phyloP scores from a whole-genome alignment of 2,113 vertebrate species.

The Ctenomys sociabilis region DNA sequence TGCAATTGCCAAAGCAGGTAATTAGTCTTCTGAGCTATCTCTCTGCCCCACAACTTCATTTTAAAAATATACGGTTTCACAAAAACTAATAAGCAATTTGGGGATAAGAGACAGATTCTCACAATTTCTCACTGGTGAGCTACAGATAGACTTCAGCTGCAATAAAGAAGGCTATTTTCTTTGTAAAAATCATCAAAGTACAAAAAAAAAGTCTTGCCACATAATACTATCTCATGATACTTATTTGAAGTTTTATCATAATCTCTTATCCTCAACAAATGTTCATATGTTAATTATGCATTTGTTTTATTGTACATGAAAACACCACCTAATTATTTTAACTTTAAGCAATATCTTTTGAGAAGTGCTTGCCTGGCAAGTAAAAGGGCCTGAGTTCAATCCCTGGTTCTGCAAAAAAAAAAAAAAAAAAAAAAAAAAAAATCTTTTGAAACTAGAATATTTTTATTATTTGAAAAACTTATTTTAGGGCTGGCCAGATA shows the following conservation, averaged over 20 bases:
- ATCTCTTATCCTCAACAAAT: constrained; percentile 56
- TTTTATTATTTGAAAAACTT: constrained; percentile 73
- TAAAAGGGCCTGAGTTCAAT: no score
- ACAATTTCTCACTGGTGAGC: constrained; percentile 40
- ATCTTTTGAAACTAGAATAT: constrained; percentile 82
- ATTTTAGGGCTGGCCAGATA: constrained; percentile 17
- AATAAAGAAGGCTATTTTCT: constrained; percentile 67
- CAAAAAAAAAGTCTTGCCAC: constrained; percentile 68
- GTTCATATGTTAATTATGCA: constrained; percentile 75
- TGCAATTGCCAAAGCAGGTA: no score
- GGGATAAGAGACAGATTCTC: constrained; percentile 74
- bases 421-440: no score
- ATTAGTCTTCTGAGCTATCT: no score
- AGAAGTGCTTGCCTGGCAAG: background rate
- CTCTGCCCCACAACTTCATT: background rate
- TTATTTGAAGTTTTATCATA: constrained; percentile 48
- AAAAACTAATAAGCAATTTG: constrained; percentile 76
- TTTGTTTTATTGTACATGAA: constrained; percentile 74
- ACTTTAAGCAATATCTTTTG: constrained; percentile 79
- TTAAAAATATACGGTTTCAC: constrained; percentile 52
- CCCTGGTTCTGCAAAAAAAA: no score
- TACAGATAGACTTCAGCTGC: constrained; percentile 63
- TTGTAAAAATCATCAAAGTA: constrained; percentile 48
- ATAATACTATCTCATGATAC: constrained; percentile 44
- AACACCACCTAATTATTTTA: constrained; percentile 80